Percentiles rank a stretch among this genome's conserved stretches.
phyloP scores from a whole-genome alignment of 1,140 invertebrate species.

The Ectropis grisescens region DNA sequence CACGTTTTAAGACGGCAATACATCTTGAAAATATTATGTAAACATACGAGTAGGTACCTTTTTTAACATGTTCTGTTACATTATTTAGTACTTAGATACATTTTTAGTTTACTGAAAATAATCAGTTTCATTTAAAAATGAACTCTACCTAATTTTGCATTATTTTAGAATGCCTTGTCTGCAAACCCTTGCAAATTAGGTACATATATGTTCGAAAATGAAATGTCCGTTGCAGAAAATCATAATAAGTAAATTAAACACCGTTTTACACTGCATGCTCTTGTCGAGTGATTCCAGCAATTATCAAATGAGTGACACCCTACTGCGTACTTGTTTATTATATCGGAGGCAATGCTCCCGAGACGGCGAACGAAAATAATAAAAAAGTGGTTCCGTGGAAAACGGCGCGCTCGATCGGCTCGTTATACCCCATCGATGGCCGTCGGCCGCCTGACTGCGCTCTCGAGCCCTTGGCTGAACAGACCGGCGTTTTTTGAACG shows the following conservation, averaged over 20 bases:
- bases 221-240: too few relatives aligned
- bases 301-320: too few relatives aligned
- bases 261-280: too few relatives aligned
- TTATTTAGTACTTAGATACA: background rate
- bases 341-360: constrained; percentile 45
- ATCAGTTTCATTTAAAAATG: background rate
- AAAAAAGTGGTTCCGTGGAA: constrained; percentile 31
- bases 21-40: background rate
- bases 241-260: too few relatives aligned
- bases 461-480: too few relatives aligned
- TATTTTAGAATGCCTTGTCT: too few relatives aligned
- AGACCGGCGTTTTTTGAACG: too few relatives aligned
- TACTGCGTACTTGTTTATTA: constrained; percentile 41
- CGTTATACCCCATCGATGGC: constrained; percentile 34
- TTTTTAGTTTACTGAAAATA: background rate
- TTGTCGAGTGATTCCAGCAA: too few relatives aligned
- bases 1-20: background rate
- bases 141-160: background rate
- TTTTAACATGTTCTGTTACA: background rate
- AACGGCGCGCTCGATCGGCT: constrained; percentile 34
- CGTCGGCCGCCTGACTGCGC: too few relatives aligned
- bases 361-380: constrained; percentile 33
- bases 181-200: too few relatives aligned
- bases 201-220: too few relatives aligned
- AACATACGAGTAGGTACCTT: background rate